These are phyloP conservation scores for Sphaerophoria rueppellii DNA, from an alignment of 2,888 invertebrate species.

Conservation along the genomic window DNA sequence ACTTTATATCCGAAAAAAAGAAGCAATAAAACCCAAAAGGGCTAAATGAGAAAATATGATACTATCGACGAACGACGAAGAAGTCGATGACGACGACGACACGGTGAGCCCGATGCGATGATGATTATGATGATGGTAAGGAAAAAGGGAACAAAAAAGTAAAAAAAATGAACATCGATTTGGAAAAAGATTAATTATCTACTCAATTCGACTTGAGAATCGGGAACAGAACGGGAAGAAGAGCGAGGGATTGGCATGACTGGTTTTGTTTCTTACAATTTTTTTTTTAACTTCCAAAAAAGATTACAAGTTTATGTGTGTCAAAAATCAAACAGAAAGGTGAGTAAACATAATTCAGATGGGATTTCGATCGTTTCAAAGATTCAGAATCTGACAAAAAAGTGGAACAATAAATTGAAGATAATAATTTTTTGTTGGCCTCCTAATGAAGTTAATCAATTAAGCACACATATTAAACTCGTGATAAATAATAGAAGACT, in stretches of 20 bases:
- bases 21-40: conserved; percentile 53
- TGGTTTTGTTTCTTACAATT: conserved; percentile 20
- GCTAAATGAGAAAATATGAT: conserved; percentile 67
- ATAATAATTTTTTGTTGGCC: conserved; percentile 47
- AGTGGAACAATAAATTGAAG: conserved; percentile 58
- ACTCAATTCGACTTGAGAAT: conserved; percentile 49
- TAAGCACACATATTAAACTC: conserved; percentile 20
- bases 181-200: conserved; percentile 71
- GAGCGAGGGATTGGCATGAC: conserved; percentile 22
- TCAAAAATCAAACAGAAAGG: conserved; percentile 52
- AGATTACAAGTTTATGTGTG: conserved; percentile 64
- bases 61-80: conserved; percentile 31
- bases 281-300: conserved; percentile 33
- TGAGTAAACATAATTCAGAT: conserved; percentile 59
- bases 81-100: neutral
- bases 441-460: conserved; percentile 71
- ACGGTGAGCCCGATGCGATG: conserved; percentile 3
- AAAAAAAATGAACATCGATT: conserved; percentile 37
- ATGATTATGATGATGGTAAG: conserved; percentile 17
- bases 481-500: neutral
- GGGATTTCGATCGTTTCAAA: conserved; percentile 57
- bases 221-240: neutral
- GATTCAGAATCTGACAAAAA: neutral
- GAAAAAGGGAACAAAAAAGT: conserved; percentile 9
- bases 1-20: conserved; percentile 54